Evolutionary conservation across 2,797 vertebrate genomes (phyloP).

Genomic region (Kryptolebias ocellatus): DNA sequence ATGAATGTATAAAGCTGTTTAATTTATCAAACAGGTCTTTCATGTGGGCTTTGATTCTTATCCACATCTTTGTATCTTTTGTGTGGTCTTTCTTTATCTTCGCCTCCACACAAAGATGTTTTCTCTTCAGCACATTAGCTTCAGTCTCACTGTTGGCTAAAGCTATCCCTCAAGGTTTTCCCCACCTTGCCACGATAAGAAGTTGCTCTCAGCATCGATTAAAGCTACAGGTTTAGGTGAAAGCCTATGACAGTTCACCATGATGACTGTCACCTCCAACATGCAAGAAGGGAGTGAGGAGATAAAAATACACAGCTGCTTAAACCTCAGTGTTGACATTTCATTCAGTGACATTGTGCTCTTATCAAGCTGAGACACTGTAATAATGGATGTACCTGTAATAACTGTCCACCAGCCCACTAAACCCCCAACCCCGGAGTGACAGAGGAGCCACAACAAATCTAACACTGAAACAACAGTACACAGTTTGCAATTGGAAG

Average conservation of each 20-base stretch:
- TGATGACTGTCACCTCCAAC: constrained; percentile 54
- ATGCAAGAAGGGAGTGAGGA: constrained; percentile 38
- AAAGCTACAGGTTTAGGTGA: constrained; percentile 45
- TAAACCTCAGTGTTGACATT: constrained; percentile 53
- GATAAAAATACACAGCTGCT: constrained; percentile 55
- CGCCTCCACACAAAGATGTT: constrained; percentile 35
- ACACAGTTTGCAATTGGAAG: no score
- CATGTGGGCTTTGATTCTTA: neutral
- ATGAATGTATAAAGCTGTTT: neutral
- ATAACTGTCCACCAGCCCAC: constrained; percentile 9
- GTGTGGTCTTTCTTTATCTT: constrained; percentile 22
- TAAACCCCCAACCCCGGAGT: neutral
- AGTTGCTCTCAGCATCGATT: constrained; percentile 58
- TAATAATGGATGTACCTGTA: constrained; percentile 19
- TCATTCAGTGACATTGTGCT: constrained; percentile 24
- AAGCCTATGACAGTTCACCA: constrained; percentile 51
- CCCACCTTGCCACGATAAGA: constrained; percentile 30
- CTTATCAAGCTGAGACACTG: constrained; percentile 40
- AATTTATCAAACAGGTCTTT: neutral
- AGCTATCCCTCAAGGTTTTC: constrained; percentile 39
- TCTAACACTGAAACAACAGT: constrained; percentile 3
- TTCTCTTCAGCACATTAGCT: constrained; percentile 39
- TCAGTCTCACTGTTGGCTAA: constrained; percentile 31
- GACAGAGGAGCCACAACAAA: neutral
- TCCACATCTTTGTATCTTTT: neutral